Conservation (phyloP, 2,797 vertebrate genomes). For the Florisuga fusca region DNA sequence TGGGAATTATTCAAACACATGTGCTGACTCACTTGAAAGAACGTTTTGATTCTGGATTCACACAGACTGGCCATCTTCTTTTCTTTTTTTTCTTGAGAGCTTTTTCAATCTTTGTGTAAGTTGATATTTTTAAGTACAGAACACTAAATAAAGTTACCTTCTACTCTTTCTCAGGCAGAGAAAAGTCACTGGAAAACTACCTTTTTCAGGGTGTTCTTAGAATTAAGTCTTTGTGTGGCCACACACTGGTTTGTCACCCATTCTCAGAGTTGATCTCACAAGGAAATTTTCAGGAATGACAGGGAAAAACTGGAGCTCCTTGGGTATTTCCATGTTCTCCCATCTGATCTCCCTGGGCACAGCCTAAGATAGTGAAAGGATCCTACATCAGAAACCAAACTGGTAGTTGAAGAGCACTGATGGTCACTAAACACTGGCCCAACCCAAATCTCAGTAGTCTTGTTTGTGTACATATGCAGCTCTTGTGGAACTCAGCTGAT, state of each 20-base stretch:
- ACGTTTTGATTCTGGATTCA: constrained; percentile 8
- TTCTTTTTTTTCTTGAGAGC: background rate
- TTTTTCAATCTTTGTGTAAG: background rate
- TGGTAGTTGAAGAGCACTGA: background rate
- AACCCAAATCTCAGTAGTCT: background rate
- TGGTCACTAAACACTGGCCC: background rate
- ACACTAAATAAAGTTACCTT: background rate
- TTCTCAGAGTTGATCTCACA: background rate
- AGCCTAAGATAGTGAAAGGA: background rate
- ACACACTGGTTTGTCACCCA: background rate
- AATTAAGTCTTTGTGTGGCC: background rate
- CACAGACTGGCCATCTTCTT: background rate
- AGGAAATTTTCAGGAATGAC: background rate
- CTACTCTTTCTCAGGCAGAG: background rate
- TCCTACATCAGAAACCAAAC: background rate
- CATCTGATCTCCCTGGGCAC: background rate
- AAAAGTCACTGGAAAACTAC: background rate
- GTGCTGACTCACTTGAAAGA: background rate
- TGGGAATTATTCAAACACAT: background rate
- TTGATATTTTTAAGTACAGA: background rate
- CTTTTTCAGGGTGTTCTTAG: background rate
- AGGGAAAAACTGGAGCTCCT: background rate
- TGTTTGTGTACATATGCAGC: background rate
- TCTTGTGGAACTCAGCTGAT: background rate
- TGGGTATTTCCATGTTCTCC: background rate